Percentiles rank a stretch among this genome's conserved stretches.
phyloP scores from a whole-genome alignment of 2,113 vertebrate species.

The Misgurnus mizolepis region DNA sequence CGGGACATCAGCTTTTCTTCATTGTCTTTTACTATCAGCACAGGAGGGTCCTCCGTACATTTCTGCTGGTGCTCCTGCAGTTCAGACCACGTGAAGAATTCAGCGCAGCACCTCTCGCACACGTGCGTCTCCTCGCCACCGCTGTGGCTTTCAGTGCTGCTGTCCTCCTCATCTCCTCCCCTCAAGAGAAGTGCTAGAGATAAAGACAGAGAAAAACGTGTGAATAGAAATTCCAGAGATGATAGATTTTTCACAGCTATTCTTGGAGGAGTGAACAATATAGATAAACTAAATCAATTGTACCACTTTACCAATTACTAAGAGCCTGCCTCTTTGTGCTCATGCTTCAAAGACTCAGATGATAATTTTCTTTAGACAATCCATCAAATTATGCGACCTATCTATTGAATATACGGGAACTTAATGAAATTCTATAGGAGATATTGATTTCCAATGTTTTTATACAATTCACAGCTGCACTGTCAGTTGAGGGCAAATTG shows the following conservation, averaged over 20 bases:
- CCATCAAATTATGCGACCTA: constrained; percentile 90
- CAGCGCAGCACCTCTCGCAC: constrained; percentile 87
- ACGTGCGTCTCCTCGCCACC: constrained; percentile 85
- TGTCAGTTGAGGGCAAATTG: constrained; percentile 92
- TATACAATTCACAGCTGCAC: constrained; percentile 93
- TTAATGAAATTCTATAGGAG: constrained; percentile 99
- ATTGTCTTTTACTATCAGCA: constrained; percentile 85
- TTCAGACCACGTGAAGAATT: constrained; percentile 91
- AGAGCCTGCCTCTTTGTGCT: constrained; percentile 68
- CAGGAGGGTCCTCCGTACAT: constrained; percentile 84
- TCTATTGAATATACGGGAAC: constrained; percentile 98
- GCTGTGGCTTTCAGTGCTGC: constrained; percentile 74
- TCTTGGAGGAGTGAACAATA: constrained; percentile 64
- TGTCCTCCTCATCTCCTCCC: constrained; percentile 76
- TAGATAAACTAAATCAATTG: constrained; percentile 79
- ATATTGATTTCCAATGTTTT: constrained; percentile 99
- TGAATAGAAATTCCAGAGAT: constrained; percentile 74
- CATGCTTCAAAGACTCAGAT: constrained; percentile 78
- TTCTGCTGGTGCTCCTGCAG: constrained; percentile 83
- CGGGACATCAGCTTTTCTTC: constrained; percentile 69
- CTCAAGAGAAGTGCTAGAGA: constrained; percentile 72
- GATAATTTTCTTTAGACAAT: constrained; percentile 85
- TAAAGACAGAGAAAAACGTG: constrained; percentile 43
- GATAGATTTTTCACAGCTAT: constrained; percentile 62
- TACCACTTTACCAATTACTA: constrained; percentile 79